Base-by-base conservation (phyloP, 2,797 vertebrate species). In the Sebastes melanostomus region DNA sequence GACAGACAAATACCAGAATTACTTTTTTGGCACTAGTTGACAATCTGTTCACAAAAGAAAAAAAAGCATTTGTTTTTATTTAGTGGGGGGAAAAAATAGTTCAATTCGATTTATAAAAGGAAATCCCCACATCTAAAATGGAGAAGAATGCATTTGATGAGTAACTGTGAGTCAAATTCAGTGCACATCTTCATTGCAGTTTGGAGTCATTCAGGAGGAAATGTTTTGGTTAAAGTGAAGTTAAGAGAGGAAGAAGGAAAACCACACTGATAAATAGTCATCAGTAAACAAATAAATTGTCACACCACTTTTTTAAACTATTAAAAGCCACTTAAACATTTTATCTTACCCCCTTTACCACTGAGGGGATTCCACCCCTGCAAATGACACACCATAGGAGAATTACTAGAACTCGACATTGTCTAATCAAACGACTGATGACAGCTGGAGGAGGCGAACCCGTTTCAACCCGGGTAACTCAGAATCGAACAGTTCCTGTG, bases 401-500 rank as follows among this genome's bases (percentile, higher is more conserved):
- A 62, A 55, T 32, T 5, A 68, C 13, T 59, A 11, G 2, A 54
- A 75, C 14, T 59, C 1, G 11, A 29, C 36, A 13, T 25, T 63
- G 56, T 67, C 71, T 72, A 32, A 89, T 80, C 27, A 59, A 78
- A 86, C 75, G 54, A 80, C 22, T 3, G 62, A 67, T 59, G 66
- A 71, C 67, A 89, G 85, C 80, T 72, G 72, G 25, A 73, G 70
- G 86, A 85, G 80, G 52, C 25, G 6, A 75, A 85, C 63, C 55
- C 6, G 46, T 82, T 84, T 81, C 80, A 42, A 42, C 38, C 38
- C 38, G 77, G 58, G 71, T 83, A 55, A 74, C 72, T 83, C 77
- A 83, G 61, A 89, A 82, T 84, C 66, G 52, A 83, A 68, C 74
- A 78, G 82, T 91, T 92, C 87, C 87, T 90, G 86, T 75, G 86